A percentile compares a stretch with the other conserved stretches of the same genome.
Conservation (phyloP, 1,140 invertebrate genomes). For the Adelges cooleyi region DNA sequence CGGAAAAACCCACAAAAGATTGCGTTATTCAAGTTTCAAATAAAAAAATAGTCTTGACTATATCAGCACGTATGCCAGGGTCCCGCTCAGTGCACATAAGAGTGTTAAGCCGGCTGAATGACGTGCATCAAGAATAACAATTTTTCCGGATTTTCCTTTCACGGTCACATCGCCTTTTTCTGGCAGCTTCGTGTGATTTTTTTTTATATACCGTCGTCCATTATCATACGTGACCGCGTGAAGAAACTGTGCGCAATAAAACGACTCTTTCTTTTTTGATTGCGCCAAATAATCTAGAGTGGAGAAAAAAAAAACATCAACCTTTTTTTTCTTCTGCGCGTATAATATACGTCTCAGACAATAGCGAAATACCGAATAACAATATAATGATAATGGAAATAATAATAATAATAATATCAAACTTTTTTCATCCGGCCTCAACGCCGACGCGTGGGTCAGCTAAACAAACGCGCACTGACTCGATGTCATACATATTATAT, state of each 20-base stretch:
- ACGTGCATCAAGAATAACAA: constrained; percentile 20
- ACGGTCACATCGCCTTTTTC: neutral
- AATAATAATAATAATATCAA: constrained; percentile 17
- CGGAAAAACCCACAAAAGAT: too few species aligned
- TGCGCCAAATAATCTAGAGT: neutral
- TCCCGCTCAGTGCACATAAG: too few species aligned
- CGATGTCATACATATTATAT: neutral
- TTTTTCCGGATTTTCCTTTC: constrained; percentile 13
- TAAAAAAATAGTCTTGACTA: too few species aligned
- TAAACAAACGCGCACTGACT: neutral
- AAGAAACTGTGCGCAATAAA: neutral
- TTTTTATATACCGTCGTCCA: too few species aligned
- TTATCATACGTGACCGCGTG: constrained; percentile 11
- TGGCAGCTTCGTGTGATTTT: constrained; percentile 7
- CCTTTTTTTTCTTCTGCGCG: neutral
- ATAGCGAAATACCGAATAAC: too few species aligned
- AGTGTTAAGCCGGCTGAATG: constrained; percentile 3
- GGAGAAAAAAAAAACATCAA: constrained; percentile 4
- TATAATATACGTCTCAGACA: too few species aligned
- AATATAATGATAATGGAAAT: too few species aligned
- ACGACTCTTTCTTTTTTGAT: neutral
- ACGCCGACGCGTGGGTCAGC: neutral
- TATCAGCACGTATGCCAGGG: too few species aligned
- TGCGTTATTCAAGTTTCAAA: too few species aligned
- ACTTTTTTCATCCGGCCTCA: constrained; percentile 10